Percentiles rank a stretch among this genome's conserved stretches.
Conservation (phyloP, 2,888 invertebrate genomes). For the Andrena hattorfiana region DNA sequence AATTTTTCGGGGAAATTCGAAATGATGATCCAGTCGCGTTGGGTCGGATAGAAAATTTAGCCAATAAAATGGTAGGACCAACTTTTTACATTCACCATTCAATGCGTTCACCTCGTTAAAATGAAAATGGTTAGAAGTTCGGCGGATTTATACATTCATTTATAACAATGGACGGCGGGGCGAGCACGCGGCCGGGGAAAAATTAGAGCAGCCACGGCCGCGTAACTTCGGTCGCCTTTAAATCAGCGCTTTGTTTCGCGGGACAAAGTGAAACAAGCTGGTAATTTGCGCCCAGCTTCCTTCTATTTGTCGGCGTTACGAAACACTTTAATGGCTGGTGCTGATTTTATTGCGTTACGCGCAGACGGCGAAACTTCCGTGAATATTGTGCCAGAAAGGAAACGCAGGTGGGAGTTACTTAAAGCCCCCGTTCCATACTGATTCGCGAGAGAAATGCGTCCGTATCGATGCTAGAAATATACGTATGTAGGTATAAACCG, state of each 20-base stretch:
- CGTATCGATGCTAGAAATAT: not conserved
- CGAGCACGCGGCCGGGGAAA: constrained; percentile 14
- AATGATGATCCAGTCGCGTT: not conserved
- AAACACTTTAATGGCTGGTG: constrained; percentile 36
- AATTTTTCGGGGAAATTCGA: not conserved
- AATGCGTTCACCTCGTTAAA: not conserved
- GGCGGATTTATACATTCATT: constrained; percentile 21
- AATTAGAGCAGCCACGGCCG: constrained; percentile 27
- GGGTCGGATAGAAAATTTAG: not conserved
- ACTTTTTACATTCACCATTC: not conserved
- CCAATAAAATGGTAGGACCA: too few relatives aligned
- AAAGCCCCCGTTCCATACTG: not conserved
- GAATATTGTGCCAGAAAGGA: not conserved
- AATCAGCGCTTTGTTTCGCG: constrained; percentile 53
- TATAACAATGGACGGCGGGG: constrained; percentile 14
- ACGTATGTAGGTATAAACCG: not conserved
- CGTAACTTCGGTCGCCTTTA: constrained; percentile 37
- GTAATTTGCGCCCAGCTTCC: constrained; percentile 42
- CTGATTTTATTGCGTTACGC: constrained; percentile 42
- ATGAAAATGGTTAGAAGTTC: not conserved
- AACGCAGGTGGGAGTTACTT: not conserved
- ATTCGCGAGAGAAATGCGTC: not conserved
- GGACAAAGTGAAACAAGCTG: constrained; percentile 57
- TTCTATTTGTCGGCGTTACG: constrained; percentile 46
- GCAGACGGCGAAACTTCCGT: constrained; percentile 1